phyloP scores from a whole-genome alignment of 2,113 vertebrate genomes.

The Ctenodactylus gundi region DNA sequence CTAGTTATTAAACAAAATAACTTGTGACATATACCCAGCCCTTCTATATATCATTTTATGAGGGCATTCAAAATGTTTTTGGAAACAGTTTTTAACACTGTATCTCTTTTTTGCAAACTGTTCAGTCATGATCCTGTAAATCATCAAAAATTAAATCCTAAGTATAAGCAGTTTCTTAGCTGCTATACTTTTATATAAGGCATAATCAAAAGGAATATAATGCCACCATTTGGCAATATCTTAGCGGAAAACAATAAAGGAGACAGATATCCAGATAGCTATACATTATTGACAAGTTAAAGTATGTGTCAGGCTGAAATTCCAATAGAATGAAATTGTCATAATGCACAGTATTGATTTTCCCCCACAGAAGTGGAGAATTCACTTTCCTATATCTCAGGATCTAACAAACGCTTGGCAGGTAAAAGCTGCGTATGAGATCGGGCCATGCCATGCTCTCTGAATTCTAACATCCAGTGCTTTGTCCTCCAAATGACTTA shows the following conservation, averaged over 20 bases:
- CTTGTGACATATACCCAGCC: background rate
- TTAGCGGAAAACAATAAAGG: constrained; percentile 73
- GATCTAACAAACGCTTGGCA: constrained; percentile 58
- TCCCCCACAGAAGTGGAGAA: constrained; percentile 65
- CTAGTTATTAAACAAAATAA: background rate
- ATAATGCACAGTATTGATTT: constrained; percentile 69
- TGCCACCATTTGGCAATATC: constrained; percentile 58
- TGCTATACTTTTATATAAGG: constrained; percentile 29
- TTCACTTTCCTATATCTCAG: constrained; percentile 40
- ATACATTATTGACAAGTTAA: constrained; percentile 68
- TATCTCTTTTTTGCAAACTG: background rate
- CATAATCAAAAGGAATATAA: constrained; percentile 65
- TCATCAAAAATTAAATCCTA: constrained; percentile 55
- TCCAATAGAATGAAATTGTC: constrained; percentile 6
- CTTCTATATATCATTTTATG: background rate
- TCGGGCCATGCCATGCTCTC: background rate
- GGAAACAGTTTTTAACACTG: background rate
- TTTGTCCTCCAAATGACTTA: constrained; percentile 24
- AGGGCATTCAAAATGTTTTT: constrained; percentile 6
- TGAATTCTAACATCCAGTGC: constrained; percentile 7
- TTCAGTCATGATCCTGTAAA: constrained; percentile 41
- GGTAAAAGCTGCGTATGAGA: background rate
- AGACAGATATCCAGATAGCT: constrained; percentile 43
- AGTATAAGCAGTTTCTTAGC: constrained; percentile 22
- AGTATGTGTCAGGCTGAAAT: constrained; percentile 62